Base-by-base conservation (phyloP, 2,113 vertebrate species). In the Motacilla alba region DNA sequence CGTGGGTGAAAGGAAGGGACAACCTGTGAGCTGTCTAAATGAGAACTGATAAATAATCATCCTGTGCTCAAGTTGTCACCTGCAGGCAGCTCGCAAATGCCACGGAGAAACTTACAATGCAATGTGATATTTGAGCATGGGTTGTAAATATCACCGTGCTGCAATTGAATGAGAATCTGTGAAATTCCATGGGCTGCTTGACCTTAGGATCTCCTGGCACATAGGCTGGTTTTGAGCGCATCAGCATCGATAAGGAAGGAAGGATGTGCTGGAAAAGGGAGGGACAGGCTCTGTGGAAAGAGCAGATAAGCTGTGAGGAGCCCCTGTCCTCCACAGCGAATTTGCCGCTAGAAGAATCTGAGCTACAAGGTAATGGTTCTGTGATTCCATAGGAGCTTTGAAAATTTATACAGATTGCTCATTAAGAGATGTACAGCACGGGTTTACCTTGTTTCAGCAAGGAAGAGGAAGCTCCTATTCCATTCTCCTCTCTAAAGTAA, bases 301-400 rank as follows among this genome's bases (percentile, higher is more conserved):
- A 53, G 26, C 2, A 52, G 60, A 46, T 75, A 14, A 75, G 3
- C 47, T 76, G 3, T 17, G 41, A 33, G 28, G 26, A 83, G 4
- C 14, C 39, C 23, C 50, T 0, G 0, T 39, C 52, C 43, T 27
- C 35, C 21, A 2, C 15, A 35, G 79, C 31, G 28, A 73, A 53
- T 37, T 6, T 62, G 44, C 72, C 59, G 56, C 53, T 73, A 31
- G 63, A 64, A 80, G 60, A 81, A 59, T 30, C 62, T 39, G 27
- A 78, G 46, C 37, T 78, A 23, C 27, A 44, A 41, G n/a, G 13
- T 55, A 55, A 55, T 19, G 41, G 27, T 55, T 62, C 17, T 49
- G 1, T 53, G 30, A 49, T 35, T 53, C 70, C 68, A 3, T 7
- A 41, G 56, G 6, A 60, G 33, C 27, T 80, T 85, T 79, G 35